These are phyloP conservation scores for Frankliniella intonsa DNA, from an alignment of 2,888 invertebrate genomes.

Conservation along the genomic window DNA sequence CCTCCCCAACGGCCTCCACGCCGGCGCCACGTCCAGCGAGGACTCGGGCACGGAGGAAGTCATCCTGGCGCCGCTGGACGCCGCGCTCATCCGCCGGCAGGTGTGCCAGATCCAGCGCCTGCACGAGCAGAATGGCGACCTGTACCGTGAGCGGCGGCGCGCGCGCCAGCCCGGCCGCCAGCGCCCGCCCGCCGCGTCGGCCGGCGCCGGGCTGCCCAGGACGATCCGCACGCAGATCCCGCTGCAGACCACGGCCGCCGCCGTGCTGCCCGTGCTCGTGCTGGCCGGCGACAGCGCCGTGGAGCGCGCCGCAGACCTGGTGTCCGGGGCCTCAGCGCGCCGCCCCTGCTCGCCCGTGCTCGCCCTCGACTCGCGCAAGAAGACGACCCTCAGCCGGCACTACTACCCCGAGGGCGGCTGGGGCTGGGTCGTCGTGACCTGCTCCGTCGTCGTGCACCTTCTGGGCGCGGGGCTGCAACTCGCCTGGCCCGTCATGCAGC, in stretches of 20 bases:
- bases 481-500: constrained; percentile 45
- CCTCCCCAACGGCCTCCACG: neutral
- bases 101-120: constrained; percentile 2
- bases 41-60: constrained; percentile 16
- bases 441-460: constrained; percentile 66
- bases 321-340: constrained; percentile 1
- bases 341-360: neutral
- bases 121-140: neutral
- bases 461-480: constrained; percentile 68
- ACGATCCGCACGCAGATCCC: constrained; percentile 12
- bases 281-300: constrained; percentile 3
- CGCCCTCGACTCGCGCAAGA: constrained; percentile 17
- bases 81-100: neutral
- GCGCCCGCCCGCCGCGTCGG: neutral
- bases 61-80: constrained; percentile 6
- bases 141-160: neutral
- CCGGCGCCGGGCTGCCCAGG: neutral
- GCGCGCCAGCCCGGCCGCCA: neutral
- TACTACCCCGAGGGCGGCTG: constrained; percentile 82
- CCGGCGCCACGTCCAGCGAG: constrained; percentile 3
- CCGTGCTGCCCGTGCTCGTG: constrained; percentile 18
- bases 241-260: constrained; percentile 9
- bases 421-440: constrained; percentile 75
- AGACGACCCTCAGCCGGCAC: constrained; percentile 56
- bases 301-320: constrained; percentile 9